phyloP scores from a whole-genome alignment of 2,113 vertebrate species.

The Antigone vipio region DNA sequence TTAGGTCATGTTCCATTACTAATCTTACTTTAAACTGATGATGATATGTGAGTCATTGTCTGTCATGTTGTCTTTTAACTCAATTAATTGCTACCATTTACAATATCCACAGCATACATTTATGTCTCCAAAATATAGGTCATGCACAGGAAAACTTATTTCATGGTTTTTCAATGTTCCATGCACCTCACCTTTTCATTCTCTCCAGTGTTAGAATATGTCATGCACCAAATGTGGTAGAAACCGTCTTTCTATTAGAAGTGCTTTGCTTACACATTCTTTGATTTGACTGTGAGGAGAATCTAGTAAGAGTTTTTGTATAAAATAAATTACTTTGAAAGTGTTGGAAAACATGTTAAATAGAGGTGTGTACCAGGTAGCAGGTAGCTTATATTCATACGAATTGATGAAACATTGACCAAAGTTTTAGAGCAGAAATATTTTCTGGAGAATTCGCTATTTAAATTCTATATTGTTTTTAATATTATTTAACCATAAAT shows the following conservation, averaged over 20 bases:
- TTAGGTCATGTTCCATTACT: slow-evolving; percentile 5
- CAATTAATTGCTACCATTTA: slow-evolving; percentile 50
- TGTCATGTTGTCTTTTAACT: slow-evolving; percentile 51
- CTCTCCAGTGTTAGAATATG: neutral
- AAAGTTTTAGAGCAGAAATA: neutral
- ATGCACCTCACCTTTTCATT: neutral
- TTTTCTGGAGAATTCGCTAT: neutral
- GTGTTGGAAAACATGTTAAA: neutral
- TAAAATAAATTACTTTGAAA: neutral
- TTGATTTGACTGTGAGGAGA: neutral
- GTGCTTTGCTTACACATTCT: neutral
- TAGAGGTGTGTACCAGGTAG: neutral
- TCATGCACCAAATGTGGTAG: neutral
- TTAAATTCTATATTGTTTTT: neutral
- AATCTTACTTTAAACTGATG: slow-evolving; percentile 26
- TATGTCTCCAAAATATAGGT: neutral
- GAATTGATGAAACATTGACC: neutral
- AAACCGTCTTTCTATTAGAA: neutral
- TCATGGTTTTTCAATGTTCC: neutral
- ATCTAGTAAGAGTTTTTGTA: neutral
- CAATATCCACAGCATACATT: neutral
- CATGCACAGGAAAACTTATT: neutral
- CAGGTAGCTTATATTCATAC: neutral
- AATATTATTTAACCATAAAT: neutral
- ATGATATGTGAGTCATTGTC: neutral